A percentile compares a stretch with the other conserved stretches of the same genome.
phyloP scores from a whole-genome alignment of 2,888 invertebrate species.

The Camptogramma bilineatum region DNA sequence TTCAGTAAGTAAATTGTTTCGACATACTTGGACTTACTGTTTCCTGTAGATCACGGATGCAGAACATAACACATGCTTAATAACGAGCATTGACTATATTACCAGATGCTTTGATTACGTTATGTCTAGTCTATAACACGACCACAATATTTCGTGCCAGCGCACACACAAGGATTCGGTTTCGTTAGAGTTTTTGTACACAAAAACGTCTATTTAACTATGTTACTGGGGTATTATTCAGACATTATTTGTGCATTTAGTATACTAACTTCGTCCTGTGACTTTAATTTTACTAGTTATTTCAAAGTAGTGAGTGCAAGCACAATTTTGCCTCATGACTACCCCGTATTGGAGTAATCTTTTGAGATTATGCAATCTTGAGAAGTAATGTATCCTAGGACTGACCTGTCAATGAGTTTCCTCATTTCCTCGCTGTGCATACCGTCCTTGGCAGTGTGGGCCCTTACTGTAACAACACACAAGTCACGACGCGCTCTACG shows the following conservation, averaged over 20 bases:
- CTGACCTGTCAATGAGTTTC: slow-evolving; percentile 98
- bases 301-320: not conserved
- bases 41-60: slow-evolving; percentile 89
- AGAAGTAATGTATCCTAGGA: slow-evolving; percentile 64
- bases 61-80: slow-evolving; percentile 84
- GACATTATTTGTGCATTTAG: slow-evolving; percentile 1
- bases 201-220: slow-evolving; percentile 1
- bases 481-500: slow-evolving; percentile 82
- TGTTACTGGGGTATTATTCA: slow-evolving; percentile 21
- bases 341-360: not conserved
- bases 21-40: slow-evolving; percentile 89
- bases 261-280: not conserved
- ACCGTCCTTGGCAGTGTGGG: slow-evolving; percentile 93
- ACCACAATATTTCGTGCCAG: slow-evolving; percentile 56
- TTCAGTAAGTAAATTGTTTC: slow-evolving; percentile 66
- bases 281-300: not conserved
- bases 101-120: slow-evolving; percentile 61
- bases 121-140: slow-evolving; percentile 49
- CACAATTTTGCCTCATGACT: not conserved
- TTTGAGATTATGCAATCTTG: not conserved
- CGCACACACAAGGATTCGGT: slow-evolving; percentile 75
- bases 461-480: slow-evolving; percentile 87
- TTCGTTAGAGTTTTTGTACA: slow-evolving; percentile 25
- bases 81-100: slow-evolving; percentile 71
- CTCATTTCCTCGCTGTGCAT: slow-evolving; percentile 98